Evolutionary conservation across 2,888 invertebrate genomes (phyloP).

Genomic region (Hoplodrina ambigua): DNA sequence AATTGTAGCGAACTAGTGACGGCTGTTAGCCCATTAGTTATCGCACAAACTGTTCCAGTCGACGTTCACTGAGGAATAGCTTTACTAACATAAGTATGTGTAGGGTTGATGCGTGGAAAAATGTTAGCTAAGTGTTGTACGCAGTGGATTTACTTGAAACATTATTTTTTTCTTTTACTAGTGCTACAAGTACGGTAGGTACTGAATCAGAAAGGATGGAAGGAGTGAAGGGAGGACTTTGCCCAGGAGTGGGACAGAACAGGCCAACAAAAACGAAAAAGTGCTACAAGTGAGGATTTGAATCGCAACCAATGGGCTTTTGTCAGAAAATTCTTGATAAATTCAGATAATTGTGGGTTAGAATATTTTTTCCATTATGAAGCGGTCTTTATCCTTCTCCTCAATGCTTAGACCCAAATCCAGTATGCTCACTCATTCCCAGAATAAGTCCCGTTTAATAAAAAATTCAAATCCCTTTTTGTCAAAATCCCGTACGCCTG

Average conservation of each 20-base stretch:
- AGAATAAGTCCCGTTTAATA: no score
- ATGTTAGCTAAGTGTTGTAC: not conserved
- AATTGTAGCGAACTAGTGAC: conserved; percentile 49
- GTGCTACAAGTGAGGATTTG: not conserved
- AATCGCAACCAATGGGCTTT: no score
- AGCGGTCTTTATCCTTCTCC: not conserved
- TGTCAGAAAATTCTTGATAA: not conserved
- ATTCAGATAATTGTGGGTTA: not conserved
- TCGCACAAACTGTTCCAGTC: conserved; percentile 35
- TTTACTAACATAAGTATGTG: conserved; percentile 15
- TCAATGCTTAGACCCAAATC: not conserved
- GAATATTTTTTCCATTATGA: not conserved
- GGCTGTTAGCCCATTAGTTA: conserved; percentile 53
- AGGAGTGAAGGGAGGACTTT: no score
- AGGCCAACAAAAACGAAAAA: no score
- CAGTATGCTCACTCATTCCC: not conserved
- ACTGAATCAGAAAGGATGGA: no score
- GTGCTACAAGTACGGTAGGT: not conserved
- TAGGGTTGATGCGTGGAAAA: conserved; percentile 18
- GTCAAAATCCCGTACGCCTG: conserved; percentile 14
- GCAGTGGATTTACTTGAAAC: not conserved
- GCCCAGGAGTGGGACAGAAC: no score
- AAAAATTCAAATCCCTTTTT: not conserved
- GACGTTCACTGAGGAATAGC: conserved; percentile 32
- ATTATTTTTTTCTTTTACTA: no score